Percentiles rank a stretch among this genome's conserved stretches.
Conservation (phyloP, 2,888 invertebrate genomes). For the Rugalucina vietnamica region DNA sequence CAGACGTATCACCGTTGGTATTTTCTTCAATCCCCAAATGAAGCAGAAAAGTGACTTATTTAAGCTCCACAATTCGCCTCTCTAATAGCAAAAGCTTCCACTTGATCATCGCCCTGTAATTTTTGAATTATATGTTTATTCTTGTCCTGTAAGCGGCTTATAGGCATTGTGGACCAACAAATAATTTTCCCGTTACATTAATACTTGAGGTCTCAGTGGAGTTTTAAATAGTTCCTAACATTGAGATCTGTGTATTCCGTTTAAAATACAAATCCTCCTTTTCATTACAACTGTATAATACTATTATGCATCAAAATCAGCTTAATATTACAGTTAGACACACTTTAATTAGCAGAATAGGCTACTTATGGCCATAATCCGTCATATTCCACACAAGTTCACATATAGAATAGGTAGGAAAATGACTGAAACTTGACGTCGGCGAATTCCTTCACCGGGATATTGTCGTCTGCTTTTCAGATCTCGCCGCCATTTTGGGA, state of each 20-base stretch:
- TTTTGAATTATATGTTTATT: slow-evolving; percentile 17
- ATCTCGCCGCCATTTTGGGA: neutral
- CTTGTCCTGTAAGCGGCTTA: slow-evolving; percentile 8
- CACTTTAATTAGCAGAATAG: slow-evolving; percentile 16
- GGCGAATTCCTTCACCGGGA: neutral
- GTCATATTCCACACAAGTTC: neutral
- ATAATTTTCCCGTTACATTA: slow-evolving; percentile 17
- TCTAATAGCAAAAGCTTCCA: neutral
- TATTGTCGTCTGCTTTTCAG: neutral
- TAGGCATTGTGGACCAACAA: slow-evolving; percentile 3
- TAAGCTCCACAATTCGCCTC: neutral
- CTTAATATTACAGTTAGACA: slow-evolving; percentile 3
- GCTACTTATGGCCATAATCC: slow-evolving; percentile 12
- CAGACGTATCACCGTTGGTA: too few relatives aligned
- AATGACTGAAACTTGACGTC: neutral
- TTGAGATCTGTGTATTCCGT: slow-evolving; percentile 8
- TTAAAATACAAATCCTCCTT: slow-evolving; percentile 17
- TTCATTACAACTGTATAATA: neutral
- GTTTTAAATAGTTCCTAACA: slow-evolving; percentile 12
- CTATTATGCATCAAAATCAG: slow-evolving; percentile 16
- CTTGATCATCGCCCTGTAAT: slow-evolving; percentile 3
- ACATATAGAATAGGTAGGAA: neutral
- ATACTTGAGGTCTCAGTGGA: slow-evolving; percentile 4
- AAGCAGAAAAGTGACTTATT: neutral
- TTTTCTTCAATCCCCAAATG: too few relatives aligned